Evolutionary conservation across 2,888 invertebrate species (phyloP), one percentile per base, ranked within the genome.

Genomic region (Nineta flava): DNA sequence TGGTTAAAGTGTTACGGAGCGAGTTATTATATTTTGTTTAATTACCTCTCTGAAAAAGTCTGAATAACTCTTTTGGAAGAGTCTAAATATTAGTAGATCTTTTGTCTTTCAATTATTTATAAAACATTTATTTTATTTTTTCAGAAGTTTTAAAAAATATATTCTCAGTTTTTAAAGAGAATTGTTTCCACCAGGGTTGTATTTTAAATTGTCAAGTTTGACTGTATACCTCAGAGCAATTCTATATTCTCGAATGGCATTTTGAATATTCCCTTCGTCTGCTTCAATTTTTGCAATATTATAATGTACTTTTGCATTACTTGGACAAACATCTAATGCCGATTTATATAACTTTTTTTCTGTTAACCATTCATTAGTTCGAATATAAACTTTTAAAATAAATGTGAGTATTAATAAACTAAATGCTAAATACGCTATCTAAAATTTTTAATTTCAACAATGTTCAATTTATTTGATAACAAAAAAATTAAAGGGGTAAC

Each of bases 301-400:
- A 63, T 96, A 97, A 58, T 75, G 82, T 3, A 86, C 86, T 75
- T 96, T 97, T 16, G 96, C 95, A 71, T 96, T 96, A 45, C 83
- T 71, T 0, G 96, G 94, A 62, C 96, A 97, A 13, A 96, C 88
- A 19, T 71, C 62, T n/a, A 87, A 65, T 1, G 86, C 96, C 21
- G 87, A 85, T 45, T 71, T 68, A 63, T 92, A 97, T 35, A 97
- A 68, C 13, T 68, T 65, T 56, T 79, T 78, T 65, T 95, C 94
- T 49, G 70, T 79, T 52, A 76, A 73, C 95, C 95, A 96, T 48
- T 92, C 81, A 2, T 67, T 61, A 48, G 85, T 83, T 55, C 91
- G 71, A 54, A 77, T 71, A 53, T 77, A 71, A 19, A 79, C 75
- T 53, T 74, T 68, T 13, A 72, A 44, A 12, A 62, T 32, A 44